phyloP scores from a whole-genome alignment of 1,140 invertebrate genomes.

The Orchesella cincta region DNA sequence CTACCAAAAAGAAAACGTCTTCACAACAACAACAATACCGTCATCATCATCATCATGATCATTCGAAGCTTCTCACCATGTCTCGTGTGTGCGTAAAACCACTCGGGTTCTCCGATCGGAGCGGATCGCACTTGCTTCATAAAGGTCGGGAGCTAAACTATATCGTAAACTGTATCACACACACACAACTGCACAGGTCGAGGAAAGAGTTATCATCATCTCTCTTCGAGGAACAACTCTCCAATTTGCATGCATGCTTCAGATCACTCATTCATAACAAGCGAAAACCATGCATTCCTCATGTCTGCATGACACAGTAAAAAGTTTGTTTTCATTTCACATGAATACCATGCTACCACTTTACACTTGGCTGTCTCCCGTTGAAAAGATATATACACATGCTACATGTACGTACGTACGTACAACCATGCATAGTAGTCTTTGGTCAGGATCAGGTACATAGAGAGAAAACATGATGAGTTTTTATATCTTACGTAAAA shows the following conservation, averaged over 20 bases:
- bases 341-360: too few relatives aligned
- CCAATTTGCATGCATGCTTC: not conserved
- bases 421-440: too few relatives aligned
- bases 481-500: too few relatives aligned
- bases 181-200: not conserved
- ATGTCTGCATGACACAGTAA: too few relatives aligned
- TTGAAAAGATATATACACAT: too few relatives aligned
- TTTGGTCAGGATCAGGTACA: not conserved
- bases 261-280: not conserved
- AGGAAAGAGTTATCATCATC: not conserved
- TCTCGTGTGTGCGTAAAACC: conserved; percentile 8
- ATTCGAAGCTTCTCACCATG: too few relatives aligned
- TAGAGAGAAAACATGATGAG: not conserved
- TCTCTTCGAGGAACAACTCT: not conserved
- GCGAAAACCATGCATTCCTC: not conserved
- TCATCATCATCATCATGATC: not conserved
- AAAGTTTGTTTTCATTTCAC: too few relatives aligned
- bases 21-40: not conserved
- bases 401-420: too few relatives aligned
- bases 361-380: not conserved
- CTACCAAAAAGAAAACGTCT: not conserved
- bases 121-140: not conserved
- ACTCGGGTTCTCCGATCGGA: not conserved
- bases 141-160: not conserved
- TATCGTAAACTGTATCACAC: not conserved